phyloP scores from a whole-genome alignment of 2,888 invertebrate species.

The Papilio protenor region DNA sequence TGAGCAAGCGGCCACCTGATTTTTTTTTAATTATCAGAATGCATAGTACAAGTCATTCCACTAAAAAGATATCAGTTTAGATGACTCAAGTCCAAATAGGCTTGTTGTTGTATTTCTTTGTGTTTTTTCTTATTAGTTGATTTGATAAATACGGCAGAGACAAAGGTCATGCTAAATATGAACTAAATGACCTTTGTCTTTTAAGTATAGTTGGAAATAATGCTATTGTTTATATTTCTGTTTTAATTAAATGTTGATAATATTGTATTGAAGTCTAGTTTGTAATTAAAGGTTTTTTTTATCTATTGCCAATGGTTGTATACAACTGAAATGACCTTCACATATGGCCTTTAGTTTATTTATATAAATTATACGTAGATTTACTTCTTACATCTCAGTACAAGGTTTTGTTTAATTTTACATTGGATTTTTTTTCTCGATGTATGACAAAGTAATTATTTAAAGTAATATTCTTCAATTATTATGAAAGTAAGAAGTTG shows the following conservation, averaged over 20 bases:
- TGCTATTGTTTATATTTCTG: background rate
- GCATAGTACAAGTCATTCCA: background rate
- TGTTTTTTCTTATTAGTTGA: too few species aligned
- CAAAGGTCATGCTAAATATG: background rate
- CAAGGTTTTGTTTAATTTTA: background rate
- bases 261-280: background rate
- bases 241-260: background rate
- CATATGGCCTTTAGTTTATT: background rate
- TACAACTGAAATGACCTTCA: background rate
- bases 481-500: too few species aligned
- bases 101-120: background rate
- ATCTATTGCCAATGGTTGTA: background rate
- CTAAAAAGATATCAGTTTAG: background rate
- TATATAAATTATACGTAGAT: background rate
- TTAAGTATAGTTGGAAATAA: background rate
- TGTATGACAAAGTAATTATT: background rate
- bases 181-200: background rate
- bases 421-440: background rate
- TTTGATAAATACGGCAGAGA: background rate
- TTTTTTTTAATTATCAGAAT: too few species aligned
- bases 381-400: background rate
- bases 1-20: too few species aligned
- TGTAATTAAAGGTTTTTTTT: background rate
- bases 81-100: background rate
- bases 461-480: too few species aligned